These are phyloP conservation scores for Galbula dea DNA, from an alignment of 2,113 vertebrate species.

Conservation along the genomic window DNA sequence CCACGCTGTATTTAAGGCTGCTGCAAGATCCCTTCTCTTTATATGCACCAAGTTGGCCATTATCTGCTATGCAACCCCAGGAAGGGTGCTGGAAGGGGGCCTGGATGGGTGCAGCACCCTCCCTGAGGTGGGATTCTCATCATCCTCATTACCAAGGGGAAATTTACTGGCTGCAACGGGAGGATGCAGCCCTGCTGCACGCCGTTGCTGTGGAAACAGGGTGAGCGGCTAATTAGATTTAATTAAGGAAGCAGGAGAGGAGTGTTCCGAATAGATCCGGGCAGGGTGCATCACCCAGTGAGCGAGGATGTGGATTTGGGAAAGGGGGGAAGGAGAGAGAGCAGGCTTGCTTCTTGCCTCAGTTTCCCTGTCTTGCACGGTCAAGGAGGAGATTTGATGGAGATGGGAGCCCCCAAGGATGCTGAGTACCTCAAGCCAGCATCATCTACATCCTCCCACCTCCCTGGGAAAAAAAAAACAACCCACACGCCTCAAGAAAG, in stretches of 20 bases:
- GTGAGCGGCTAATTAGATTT: conserved; percentile 48
- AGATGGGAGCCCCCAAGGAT: not conserved
- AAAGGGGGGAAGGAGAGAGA: not conserved
- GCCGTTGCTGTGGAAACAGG: conserved; percentile 55
- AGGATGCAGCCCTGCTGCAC: conserved; percentile 8
- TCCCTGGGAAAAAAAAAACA: not conserved
- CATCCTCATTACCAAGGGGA: not conserved
- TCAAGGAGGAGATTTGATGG: too few species aligned
- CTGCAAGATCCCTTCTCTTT: not conserved
- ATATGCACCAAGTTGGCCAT: not conserved
- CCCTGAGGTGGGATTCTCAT: not conserved
- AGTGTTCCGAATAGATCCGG: not conserved
- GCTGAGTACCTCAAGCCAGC: not conserved
- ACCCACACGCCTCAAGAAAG: not conserved
- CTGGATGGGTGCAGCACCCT: not conserved
- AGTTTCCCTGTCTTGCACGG: not conserved
- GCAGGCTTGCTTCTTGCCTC: not conserved
- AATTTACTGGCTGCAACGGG: not conserved
- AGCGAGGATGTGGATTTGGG: not conserved
- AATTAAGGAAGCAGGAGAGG: conserved; percentile 49
- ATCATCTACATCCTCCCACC: not conserved
- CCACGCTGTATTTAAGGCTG: not conserved
- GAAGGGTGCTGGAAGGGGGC: too few species aligned
- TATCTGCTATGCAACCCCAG: not conserved
- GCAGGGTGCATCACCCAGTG: not conserved